phyloP scores from a whole-genome alignment of 2,888 invertebrate species.

The Girardia tigrina region DNA sequence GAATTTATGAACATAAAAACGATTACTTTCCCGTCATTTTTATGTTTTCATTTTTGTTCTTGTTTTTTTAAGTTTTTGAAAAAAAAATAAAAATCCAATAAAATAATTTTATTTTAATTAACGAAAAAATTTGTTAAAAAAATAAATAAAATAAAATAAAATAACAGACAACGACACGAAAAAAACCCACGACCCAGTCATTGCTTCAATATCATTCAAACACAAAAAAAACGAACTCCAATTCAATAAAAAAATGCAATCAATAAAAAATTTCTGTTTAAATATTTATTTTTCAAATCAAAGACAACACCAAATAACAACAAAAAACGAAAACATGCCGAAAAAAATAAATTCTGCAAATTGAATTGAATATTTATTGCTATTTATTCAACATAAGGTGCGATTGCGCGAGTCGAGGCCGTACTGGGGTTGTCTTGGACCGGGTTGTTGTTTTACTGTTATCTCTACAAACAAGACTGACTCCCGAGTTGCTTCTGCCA shows the following conservation, averaged over 20 bases:
- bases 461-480: conserved; percentile 23
- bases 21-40: no score
- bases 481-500: neutral
- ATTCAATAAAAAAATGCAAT: conserved; percentile 14
- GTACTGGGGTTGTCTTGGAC: no score
- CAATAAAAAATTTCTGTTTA: conserved; percentile 29
- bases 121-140: no score
- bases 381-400: conserved; percentile 23
- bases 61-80: no score
- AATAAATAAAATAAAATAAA: no score
- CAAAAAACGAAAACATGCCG: conserved; percentile 16
- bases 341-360: neutral
- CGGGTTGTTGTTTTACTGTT: conserved; percentile 14
- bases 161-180: no score
- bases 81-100: no score
- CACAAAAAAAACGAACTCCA: neutral
- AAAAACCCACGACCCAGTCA: no score
- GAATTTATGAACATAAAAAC: no score
- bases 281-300: conserved; percentile 23
- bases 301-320: conserved; percentile 23
- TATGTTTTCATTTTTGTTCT: no score
- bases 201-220: no score
- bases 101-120: no score
- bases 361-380: conserved; percentile 14
- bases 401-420: conserved; percentile 10